phyloP scores from a whole-genome alignment of 2,113 vertebrate species.

The Etia nguti region DNA sequence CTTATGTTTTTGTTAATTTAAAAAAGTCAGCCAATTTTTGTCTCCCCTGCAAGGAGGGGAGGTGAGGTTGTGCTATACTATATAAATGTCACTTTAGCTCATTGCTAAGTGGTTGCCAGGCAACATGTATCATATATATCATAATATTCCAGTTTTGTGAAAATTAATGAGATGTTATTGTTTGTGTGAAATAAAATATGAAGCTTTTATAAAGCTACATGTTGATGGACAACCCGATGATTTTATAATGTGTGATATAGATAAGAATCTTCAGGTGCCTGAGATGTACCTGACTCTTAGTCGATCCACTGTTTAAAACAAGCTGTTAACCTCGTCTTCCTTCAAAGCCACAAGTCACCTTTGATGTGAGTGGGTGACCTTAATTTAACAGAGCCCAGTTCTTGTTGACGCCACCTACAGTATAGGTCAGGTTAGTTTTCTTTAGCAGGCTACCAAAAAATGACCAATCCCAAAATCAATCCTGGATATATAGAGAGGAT shows the following conservation, averaged over 20 bases:
- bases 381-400: not conserved
- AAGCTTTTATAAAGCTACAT: not conserved
- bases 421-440: not conserved
- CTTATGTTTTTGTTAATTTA: not conserved
- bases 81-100: not conserved
- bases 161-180: not conserved
- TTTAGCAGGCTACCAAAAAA: not conserved
- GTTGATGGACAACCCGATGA: not conserved
- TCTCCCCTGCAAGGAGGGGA: not conserved
- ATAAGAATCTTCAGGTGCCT: not conserved
- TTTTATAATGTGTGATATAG: not conserved
- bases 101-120: not conserved
- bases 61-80: rapidly evolving
- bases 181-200: not conserved
- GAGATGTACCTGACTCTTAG: not conserved
- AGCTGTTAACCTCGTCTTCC: rapidly evolving
- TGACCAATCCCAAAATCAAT: not conserved
- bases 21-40: not conserved
- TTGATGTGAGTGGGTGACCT: not conserved
- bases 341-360: not conserved
- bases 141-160: rapidly evolving
- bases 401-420: rapidly evolving
- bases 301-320: rapidly evolving
- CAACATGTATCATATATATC: not conserved
- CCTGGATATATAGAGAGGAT: not conserved